These are phyloP conservation scores for Stichodactyla mertensii DNA, from an alignment of 64 coral and sea anemone genomes.

Conservation along the genomic window DNA sequence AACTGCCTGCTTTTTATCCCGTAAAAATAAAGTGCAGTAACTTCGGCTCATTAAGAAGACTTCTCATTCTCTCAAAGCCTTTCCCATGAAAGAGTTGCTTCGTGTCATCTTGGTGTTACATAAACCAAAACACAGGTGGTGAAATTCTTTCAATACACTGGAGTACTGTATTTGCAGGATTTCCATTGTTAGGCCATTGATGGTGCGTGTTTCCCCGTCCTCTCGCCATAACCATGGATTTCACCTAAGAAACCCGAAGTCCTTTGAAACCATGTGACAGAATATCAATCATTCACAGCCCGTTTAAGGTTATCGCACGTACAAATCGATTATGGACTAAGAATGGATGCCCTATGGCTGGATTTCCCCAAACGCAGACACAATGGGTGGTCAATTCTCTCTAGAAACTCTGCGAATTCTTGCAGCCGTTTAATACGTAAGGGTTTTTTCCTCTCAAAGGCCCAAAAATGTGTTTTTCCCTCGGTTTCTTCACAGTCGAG, in stretches of 20 bases:
- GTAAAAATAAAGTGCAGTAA: neutral
- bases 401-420: neutral
- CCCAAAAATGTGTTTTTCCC: neutral
- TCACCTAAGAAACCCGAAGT: constrained; percentile 42
- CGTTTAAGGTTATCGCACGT: neutral
- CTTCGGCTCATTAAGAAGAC: neutral
- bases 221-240: constrained; percentile 39
- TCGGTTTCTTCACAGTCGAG: neutral
- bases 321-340: neutral
- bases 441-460: neutral
- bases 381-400: neutral
- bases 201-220: constrained; percentile 9
- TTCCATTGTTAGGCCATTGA: constrained; percentile 13
- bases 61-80: neutral
- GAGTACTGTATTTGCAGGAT: neutral
- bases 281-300: neutral
- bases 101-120: neutral
- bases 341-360: neutral
- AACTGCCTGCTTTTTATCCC: neutral
- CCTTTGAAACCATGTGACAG: constrained; percentile 12
- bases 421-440: neutral
- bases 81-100: constrained; percentile 1
- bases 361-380: neutral
- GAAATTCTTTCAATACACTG: neutral
- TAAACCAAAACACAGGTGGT: constrained; percentile 9